Evolutionary conservation across 1,140 invertebrate species (phyloP), one percentile per base, ranked within the genome.

Genomic region (Diorhabda carinulata): DNA sequence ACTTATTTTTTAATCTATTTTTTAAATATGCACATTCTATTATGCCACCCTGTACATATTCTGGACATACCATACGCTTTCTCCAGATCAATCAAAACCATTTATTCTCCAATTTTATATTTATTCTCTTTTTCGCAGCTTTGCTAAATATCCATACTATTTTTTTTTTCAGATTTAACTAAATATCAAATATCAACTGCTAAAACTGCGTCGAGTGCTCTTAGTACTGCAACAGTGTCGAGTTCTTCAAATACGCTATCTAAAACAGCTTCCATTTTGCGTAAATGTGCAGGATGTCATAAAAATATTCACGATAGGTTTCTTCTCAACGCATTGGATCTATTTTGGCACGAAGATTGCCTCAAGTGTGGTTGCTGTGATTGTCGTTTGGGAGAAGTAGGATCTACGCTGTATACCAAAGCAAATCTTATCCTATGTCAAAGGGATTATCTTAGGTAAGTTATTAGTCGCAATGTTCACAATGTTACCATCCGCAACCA

Each of bases 271-370:
- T 69, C 78, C 4, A 79, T 78, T n/a, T 82, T 78, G 52, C 84
- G 90, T 71, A 88, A 91, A 70, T 92, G 90, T 78, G 90, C 90
- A 0, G 90, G 90, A 52, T 92, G 90, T 74, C 89, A 90, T 7
- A 92, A 92, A 80, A 79, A 84, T 58, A 92, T 92, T 80, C 91
- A 89, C 2, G 90, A 92, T 78, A 82, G 91, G 74, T 92, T 88
- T 78, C 84, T 92, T 3, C 82, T 92, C 58, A 91, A 91, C 76
- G 92, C 93, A 0, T 82, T 95, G 76, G 93, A 97, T 77, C 86
- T 95, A 80, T 93, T 89, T 79, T 97, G 95, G 95, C 95, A 97
- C 82, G 95, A 97, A 78, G 94, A 96, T 80, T 97, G 95, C 78
- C 85, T 97, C 44, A 96, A 96, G 80, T 97, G 95, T 77, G 92